Conservation (phyloP, 2,797 vertebrate species). For the Simalia tracyae region DNA sequence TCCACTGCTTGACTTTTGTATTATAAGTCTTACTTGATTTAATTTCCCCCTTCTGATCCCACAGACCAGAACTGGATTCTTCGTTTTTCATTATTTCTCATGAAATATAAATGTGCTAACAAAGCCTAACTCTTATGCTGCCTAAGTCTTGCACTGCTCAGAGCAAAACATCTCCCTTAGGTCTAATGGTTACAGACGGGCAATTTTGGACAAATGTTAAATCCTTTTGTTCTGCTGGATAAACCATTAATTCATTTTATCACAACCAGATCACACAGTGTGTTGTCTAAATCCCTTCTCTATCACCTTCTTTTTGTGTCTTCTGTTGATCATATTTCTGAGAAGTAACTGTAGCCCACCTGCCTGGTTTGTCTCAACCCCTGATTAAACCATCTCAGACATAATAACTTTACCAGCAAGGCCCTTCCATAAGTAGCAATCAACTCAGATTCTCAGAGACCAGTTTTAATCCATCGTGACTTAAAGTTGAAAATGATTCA, state of each 20-base stretch:
- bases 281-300: conserved; percentile 7
- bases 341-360: conserved; percentile 48
- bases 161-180: background rate
- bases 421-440: conserved; percentile 61
- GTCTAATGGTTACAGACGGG: background rate
- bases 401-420: conserved; percentile 66
- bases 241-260: conserved; percentile 15
- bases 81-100: background rate
- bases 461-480: conserved; percentile 73
- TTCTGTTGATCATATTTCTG: conserved; percentile 38
- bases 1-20: background rate
- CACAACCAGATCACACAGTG: conserved; percentile 12
- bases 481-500: conserved; percentile 71
- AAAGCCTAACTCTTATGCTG: background rate
- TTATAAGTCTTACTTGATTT: background rate
- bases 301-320: conserved; percentile 15
- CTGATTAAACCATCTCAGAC: conserved; percentile 47
- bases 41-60: background rate
- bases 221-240: background rate
- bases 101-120: background rate
- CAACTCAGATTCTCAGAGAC: conserved; percentile 61
- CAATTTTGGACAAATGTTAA: background rate
- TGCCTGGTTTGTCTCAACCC: conserved; percentile 56
- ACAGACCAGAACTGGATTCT: background rate
- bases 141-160: background rate